A percentile compares a stretch with the other conserved stretches of the same genome.
phyloP scores from a whole-genome alignment of 2,888 invertebrate species.

The Tupiocoris notatus region DNA sequence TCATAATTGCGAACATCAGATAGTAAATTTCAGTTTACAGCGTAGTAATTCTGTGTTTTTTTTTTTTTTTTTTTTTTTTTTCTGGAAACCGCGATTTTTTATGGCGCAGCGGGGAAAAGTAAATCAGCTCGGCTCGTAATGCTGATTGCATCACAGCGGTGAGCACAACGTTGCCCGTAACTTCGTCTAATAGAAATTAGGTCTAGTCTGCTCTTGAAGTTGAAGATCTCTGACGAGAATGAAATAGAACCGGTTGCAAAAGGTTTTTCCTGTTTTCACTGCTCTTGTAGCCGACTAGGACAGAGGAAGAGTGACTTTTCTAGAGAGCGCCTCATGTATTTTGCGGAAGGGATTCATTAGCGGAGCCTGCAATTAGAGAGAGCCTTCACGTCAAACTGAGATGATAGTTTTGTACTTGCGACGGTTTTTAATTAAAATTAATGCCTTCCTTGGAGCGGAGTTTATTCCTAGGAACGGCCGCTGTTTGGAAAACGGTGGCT shows the following conservation, averaged over 20 bases:
- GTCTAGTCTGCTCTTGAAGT: background rate
- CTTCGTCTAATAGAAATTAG: background rate
- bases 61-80: too few relatives aligned
- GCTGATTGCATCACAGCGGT: background rate
- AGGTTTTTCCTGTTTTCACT: slow-evolving; percentile 4
- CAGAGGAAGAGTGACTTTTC: background rate
- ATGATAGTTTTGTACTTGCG: background rate
- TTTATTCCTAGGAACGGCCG: background rate
- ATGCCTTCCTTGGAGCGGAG: background rate
- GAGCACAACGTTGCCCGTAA: background rate
- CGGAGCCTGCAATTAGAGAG: slow-evolving; percentile 22
- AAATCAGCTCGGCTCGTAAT: background rate
- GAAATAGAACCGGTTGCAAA: background rate
- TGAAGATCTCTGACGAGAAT: background rate
- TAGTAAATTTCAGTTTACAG: too few relatives aligned
- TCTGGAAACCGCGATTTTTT: too few relatives aligned
- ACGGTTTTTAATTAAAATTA: background rate
- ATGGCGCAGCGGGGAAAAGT: too few relatives aligned
- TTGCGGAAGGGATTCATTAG: slow-evolving; percentile 26
- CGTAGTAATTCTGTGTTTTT: too few relatives aligned
- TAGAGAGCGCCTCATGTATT: slow-evolving; percentile 23
- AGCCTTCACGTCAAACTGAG: slow-evolving; percentile 5
- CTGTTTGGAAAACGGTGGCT: background rate
- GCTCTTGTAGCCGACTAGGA: slow-evolving; percentile 4
- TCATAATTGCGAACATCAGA: too few relatives aligned